Evolutionary conservation across 2,888 invertebrate genomes (phyloP).

Genomic region (Leptinotarsa haldemani): DNA sequence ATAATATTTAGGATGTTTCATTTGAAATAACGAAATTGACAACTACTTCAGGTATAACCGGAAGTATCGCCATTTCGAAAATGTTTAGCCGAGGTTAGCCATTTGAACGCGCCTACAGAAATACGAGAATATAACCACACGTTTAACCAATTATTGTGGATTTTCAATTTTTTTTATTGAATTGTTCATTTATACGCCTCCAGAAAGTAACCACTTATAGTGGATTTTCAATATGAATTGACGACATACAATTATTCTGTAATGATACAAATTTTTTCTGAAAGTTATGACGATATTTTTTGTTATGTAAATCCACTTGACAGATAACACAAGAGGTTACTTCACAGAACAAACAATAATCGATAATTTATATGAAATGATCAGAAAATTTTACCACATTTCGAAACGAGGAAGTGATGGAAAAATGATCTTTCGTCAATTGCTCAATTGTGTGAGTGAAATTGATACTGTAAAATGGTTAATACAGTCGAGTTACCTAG

Average conservation of each 20-base stretch:
- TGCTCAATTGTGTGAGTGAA: constrained; percentile 8
- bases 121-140: too few species aligned
- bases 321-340: neutral
- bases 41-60: too few species aligned
- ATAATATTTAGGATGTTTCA: too few species aligned
- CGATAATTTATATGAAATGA: constrained; percentile 12
- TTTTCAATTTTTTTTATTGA: too few species aligned
- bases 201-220: too few species aligned
- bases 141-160: too few species aligned
- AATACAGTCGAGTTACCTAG: neutral
- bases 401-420: constrained; percentile 6
- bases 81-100: too few species aligned
- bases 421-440: neutral
- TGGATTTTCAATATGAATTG: too few species aligned
- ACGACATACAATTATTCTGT: neutral
- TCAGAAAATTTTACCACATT: constrained; percentile 6
- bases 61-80: too few species aligned
- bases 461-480: neutral
- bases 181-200: too few species aligned
- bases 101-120: too few species aligned
- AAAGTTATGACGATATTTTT: neutral
- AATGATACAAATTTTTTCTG: neutral
- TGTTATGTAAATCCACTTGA: neutral
- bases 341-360: neutral
- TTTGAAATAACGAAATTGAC: too few species aligned